Evolutionary conservation across 2,888 invertebrate species (phyloP).

Genomic region (Oxycera nigricornis): DNA sequence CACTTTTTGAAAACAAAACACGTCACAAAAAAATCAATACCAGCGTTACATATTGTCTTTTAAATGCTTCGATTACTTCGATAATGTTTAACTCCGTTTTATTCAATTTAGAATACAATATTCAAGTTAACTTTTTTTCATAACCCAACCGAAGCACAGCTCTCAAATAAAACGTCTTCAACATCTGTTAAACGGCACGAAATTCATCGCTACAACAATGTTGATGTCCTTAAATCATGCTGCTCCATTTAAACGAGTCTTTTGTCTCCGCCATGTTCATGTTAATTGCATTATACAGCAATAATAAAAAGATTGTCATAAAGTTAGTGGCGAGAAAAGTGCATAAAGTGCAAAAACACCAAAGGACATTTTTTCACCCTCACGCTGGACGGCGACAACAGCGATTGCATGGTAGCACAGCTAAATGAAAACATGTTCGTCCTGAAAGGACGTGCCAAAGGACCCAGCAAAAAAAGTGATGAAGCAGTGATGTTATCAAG

Average conservation of each 20-base stretch:
- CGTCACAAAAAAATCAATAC: too few relatives aligned
- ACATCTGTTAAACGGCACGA: not conserved
- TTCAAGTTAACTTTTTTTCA: too few relatives aligned
- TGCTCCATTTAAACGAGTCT: not conserved
- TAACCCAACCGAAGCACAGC: too few relatives aligned
- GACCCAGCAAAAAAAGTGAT: not conserved
- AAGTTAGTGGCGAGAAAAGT: slow-evolving; percentile 16
- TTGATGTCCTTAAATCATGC: not conserved
- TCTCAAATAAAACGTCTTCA: too few relatives aligned
- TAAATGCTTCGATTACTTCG: too few relatives aligned
- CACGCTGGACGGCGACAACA: not conserved
- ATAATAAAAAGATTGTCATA: slow-evolving; percentile 24
- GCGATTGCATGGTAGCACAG: too few relatives aligned
- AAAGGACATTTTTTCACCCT: not conserved
- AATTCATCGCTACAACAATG: slow-evolving; percentile 18
- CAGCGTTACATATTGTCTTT: too few relatives aligned
- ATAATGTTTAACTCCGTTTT: too few relatives aligned
- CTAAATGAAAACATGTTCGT: slow-evolving; percentile 28
- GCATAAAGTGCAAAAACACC: slow-evolving; percentile 21
- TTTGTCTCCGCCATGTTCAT: not conserved
- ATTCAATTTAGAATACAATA: too few relatives aligned
- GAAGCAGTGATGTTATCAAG: slow-evolving; percentile 15
- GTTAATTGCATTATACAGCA: slow-evolving; percentile 25
- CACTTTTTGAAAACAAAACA: too few relatives aligned
- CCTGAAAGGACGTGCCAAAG: slow-evolving; percentile 1